Evolutionary conservation across 2,797 vertebrate genomes (phyloP).

Genomic region (Gymnoscopelus braueri): DNA sequence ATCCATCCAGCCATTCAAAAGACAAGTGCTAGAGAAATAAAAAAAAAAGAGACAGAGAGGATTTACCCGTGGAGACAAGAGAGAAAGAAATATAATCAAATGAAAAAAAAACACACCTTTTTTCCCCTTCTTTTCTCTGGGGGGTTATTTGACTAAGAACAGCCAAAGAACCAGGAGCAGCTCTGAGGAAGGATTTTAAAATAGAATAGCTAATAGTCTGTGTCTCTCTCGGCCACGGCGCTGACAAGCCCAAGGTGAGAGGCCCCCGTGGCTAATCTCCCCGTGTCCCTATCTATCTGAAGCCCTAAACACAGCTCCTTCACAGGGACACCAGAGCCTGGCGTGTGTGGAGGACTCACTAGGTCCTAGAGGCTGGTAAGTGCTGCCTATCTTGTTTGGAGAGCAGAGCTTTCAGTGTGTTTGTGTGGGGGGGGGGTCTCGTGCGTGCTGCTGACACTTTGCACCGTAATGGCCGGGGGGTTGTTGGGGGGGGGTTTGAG

Average conservation of each 20-base stretch:
- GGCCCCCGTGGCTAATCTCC: constrained; percentile 82
- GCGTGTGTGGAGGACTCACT: constrained; percentile 65
- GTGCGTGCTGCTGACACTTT: too few relatives aligned
- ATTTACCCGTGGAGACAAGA: constrained; percentile 62
- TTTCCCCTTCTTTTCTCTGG: constrained; percentile 42
- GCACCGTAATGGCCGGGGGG: too few relatives aligned
- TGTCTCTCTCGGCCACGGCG: constrained; percentile 77
- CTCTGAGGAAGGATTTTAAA: constrained; percentile 79
- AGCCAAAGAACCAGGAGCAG: constrained; percentile 65
- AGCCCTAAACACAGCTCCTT: constrained; percentile 81
- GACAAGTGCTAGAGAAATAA: constrained; percentile 58
- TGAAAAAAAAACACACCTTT: constrained; percentile 53
- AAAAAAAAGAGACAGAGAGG: constrained; percentile 61
- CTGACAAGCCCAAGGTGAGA: constrained; percentile 85
- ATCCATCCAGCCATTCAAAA: constrained; percentile 59
- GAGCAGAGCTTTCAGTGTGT: constrained; percentile 56
- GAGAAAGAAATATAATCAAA: constrained; percentile 62
- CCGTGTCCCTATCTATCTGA: constrained; percentile 77
- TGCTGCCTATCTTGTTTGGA: constrained; percentile 72
- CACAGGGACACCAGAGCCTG: constrained; percentile 80
- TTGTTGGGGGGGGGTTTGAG: too few relatives aligned
- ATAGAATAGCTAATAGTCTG: constrained; percentile 89
- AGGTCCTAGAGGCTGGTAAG: constrained; percentile 69
- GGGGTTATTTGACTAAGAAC: constrained; percentile 70
- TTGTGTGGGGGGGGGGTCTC: too few relatives aligned